Percentiles rank a stretch among this genome's conserved stretches.
These are phyloP conservation scores for Tretioscincus oriximinensis DNA, from an alignment of 2,113 vertebrate genomes.

Conservation along the genomic window DNA sequence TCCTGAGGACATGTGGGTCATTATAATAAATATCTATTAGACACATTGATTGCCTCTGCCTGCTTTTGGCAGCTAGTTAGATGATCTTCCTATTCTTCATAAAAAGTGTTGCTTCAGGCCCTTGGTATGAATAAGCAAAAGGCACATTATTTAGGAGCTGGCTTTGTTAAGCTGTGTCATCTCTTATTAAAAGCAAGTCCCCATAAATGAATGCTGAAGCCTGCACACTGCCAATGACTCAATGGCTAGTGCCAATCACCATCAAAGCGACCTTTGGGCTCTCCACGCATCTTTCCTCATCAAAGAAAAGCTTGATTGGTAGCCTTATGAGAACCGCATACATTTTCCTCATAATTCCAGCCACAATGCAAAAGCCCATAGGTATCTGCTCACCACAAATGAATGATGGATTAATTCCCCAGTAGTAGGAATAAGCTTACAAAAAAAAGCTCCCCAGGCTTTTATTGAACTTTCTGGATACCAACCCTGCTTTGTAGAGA, in stretches of 20 bases:
- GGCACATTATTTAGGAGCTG: slow-evolving; percentile 38
- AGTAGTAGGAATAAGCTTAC: slow-evolving; percentile 26
- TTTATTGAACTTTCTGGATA: slow-evolving; percentile 26
- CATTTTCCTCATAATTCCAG: slow-evolving; percentile 18
- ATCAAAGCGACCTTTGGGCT: slow-evolving; percentile 46
- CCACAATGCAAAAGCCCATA: slow-evolving; percentile 32
- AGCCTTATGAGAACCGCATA: slow-evolving; percentile 37
- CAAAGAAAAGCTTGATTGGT: slow-evolving; percentile 39
- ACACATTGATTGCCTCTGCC: slow-evolving; percentile 16
- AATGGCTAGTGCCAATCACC: slow-evolving; percentile 47
- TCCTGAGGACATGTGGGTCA: slow-evolving; percentile 9
- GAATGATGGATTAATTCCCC: slow-evolving; percentile 42
- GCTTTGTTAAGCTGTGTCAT: slow-evolving; percentile 57
- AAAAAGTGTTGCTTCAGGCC: slow-evolving; percentile 4
- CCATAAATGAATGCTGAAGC: slow-evolving; percentile 61
- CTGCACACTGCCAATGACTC: slow-evolving; percentile 44
- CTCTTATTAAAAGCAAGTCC: slow-evolving; percentile 57
- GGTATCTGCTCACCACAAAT: slow-evolving; percentile 32
- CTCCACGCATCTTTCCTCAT: slow-evolving; percentile 49
- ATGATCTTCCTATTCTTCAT: not conserved
- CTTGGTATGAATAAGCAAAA: slow-evolving; percentile 37
- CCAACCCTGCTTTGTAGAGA: slow-evolving; percentile 44
- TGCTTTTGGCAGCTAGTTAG: slow-evolving; percentile 22
- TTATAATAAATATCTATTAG: slow-evolving; percentile 21
- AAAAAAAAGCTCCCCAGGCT: slow-evolving; percentile 32